Evolutionary conservation across 2,888 invertebrate genomes (phyloP).

Genomic region (Yponomeuta cagnagella): DNA sequence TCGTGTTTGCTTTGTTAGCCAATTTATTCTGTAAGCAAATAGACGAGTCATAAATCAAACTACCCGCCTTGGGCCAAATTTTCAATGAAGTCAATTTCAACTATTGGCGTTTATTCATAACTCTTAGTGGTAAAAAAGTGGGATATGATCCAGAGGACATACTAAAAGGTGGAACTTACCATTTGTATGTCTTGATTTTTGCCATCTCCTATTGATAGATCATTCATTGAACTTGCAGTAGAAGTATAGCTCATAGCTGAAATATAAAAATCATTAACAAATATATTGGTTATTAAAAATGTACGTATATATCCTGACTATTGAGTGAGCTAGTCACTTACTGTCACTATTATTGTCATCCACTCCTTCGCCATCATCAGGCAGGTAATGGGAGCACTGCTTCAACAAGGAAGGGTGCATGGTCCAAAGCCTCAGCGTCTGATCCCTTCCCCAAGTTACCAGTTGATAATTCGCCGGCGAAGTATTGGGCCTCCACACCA

Average conservation of each 20-base stretch:
- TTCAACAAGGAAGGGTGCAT: conserved; percentile 90
- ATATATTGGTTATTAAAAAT: not conserved
- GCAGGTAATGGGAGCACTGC: conserved; percentile 80
- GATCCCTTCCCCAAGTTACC: conserved; percentile 97
- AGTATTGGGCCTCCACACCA: conserved; percentile 91
- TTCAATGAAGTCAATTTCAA: no score
- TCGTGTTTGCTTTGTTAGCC: conserved; percentile 46
- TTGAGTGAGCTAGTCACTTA: conserved; percentile 32
- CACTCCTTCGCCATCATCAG: conserved; percentile 77
- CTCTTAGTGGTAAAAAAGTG: no score
- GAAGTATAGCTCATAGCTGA: conserved; percentile 63
- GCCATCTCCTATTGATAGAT: conserved; percentile 46
- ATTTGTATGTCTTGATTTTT: conserved; percentile 58
- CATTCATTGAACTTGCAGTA: conserved; percentile 57
- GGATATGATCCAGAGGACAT: not conserved
- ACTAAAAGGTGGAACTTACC: conserved; percentile 33
- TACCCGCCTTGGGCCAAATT: no score
- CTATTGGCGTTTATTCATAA: no score
- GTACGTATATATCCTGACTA: not conserved
- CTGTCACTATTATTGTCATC: conserved; percentile 71
- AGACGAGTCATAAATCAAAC: not conserved
- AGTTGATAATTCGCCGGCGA: conserved; percentile 85
- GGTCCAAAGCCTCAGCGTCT: conserved; percentile 92
- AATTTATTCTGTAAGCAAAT: conserved; percentile 48
- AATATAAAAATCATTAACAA: conserved; percentile 26